A percentile compares a stretch with the other conserved stretches of the same genome.
These are phyloP conservation scores for Neotoma lepida DNA, from an alignment of 2,113 vertebrate species.

Conservation along the genomic window DNA sequence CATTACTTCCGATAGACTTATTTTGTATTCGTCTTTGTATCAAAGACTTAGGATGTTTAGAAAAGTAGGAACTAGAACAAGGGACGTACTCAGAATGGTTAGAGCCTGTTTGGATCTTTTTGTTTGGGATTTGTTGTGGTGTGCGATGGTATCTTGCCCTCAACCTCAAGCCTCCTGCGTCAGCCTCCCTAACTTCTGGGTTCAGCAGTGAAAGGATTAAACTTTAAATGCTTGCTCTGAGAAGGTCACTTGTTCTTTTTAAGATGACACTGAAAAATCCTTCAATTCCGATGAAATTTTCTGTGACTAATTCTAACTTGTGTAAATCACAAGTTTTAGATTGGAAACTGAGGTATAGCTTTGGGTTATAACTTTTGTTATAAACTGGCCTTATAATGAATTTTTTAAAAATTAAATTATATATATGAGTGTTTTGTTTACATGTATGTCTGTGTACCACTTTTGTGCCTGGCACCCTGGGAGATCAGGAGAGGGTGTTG, in stretches of 20 bases:
- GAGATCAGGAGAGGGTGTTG: background rate
- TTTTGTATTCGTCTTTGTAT: background rate
- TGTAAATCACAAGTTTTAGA: conserved; percentile 33
- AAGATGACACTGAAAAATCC: background rate
- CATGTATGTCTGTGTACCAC: background rate
- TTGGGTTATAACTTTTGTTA: background rate
- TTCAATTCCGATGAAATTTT: conserved; percentile 24
- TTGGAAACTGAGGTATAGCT: conserved; percentile 7
- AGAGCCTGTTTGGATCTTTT: background rate
- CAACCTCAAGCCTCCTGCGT: background rate
- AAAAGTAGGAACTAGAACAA: background rate
- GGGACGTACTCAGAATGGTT: background rate
- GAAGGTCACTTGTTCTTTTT: background rate
- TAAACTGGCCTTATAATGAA: conserved; percentile 17
- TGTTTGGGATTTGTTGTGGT: background rate
- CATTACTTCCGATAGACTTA: background rate
- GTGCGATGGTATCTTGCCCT: background rate
- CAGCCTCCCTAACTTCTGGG: background rate
- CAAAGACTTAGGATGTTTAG: background rate
- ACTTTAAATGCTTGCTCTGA: background rate
- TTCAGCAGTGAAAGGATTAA: background rate
- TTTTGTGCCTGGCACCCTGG: background rate
- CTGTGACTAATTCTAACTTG: background rate
- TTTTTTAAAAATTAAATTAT: background rate
- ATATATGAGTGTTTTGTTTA: background rate